phyloP scores from a whole-genome alignment of 2,797 vertebrate species.

The Eutrigla gurnardus region DNA sequence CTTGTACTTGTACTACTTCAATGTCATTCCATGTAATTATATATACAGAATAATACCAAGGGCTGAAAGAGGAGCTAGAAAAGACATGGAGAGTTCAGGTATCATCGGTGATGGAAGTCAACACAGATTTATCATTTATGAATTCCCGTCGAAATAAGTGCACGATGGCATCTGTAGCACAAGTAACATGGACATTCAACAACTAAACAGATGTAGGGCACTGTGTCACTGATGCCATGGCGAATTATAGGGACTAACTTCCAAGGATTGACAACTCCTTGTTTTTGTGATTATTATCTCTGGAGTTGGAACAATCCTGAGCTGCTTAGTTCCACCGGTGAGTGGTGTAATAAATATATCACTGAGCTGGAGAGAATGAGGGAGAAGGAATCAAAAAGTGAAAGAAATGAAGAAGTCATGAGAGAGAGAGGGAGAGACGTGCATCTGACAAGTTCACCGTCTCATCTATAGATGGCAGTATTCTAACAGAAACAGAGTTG shows the following conservation, averaged over 20 bases:
- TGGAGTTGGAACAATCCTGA: conserved; percentile 8
- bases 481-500: conserved; percentile 78
- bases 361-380: background rate
- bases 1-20: background rate
- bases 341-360: background rate
- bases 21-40: background rate
- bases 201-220: background rate
- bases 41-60: no score
- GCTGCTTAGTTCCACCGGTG: background rate
- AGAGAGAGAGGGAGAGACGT: background rate
- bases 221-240: background rate
- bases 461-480: conserved; percentile 86
- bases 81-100: no score
- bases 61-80: no score
- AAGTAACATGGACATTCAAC: background rate
- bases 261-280: conserved; percentile 10
- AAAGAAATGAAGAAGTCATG: background rate
- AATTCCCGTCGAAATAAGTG: conserved; percentile 34
- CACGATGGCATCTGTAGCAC: conserved; percentile 20
- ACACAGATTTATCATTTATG: background rate
- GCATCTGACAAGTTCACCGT: conserved; percentile 16
- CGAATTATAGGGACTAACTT: background rate
- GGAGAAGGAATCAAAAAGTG: background rate
- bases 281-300: conserved; percentile 14
- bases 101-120: no score